Evolutionary conservation across 1,140 invertebrate genomes (phyloP), one percentile per base, ranked within the genome.

Genomic region (Ceratosolen solmsi): DNA sequence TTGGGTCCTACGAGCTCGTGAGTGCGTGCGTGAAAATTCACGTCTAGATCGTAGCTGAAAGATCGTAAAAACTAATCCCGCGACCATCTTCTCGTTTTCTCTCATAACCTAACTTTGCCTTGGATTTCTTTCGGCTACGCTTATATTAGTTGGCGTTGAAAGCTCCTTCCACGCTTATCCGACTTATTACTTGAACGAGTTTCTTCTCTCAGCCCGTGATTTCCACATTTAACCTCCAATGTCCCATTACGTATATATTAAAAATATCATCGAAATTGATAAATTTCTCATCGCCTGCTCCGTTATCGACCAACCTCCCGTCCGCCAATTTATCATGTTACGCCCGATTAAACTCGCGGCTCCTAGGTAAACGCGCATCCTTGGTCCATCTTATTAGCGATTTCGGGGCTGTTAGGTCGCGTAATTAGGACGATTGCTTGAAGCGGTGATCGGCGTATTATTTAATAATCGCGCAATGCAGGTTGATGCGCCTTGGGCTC

Each of bases 51-150:
- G 25, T 1, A 25, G 20, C 41, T 15, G 27, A 11, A 54, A 25
- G 27, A 20, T 80, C 70, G 56, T 73, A 80, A 80, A 80, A 80
- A 80, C 54, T 56, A 73, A 80, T 73, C 70, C 78, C 9, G n/a
- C 54, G 15, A 36, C 49, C 58, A 41, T 71, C 56, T 49, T 41
- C 25, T 2, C 8, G 20, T 56, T 46, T 73, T 49, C 60, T 68
- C 27, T n/a, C 25, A n/a, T 20, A 30, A 33, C 38, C 36, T 63
- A 63, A 33, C 54, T 56, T 58, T n/a, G 27, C 70, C 49, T 80
- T 73, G 73, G 49, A 72, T 63, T 79, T 71, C 36, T 72, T 38
- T 30, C 13, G 22, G 33, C 33, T 72, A 65, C 38, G 46, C 68
- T 79, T 71, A 36, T 41, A 30, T 25, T 56, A 15, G 49, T 25